Conservation (phyloP, 2,888 invertebrate species). For the Pseudanteris insignis region DNA sequence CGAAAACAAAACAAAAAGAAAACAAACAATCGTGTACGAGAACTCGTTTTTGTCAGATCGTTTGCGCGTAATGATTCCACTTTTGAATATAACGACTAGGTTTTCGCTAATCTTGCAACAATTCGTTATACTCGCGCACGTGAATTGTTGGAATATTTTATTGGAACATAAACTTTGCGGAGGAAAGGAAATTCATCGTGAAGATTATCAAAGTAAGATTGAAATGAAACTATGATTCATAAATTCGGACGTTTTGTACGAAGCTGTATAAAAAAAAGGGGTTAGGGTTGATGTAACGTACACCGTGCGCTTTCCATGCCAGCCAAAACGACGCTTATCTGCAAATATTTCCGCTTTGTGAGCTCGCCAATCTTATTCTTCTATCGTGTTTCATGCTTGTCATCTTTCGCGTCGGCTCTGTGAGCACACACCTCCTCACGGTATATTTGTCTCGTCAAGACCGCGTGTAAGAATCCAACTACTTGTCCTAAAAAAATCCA, state of each 20-base stretch:
- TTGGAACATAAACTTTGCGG: too few relatives aligned
- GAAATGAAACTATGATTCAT: too few relatives aligned
- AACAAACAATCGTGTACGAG: background rate
- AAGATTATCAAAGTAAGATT: too few relatives aligned
- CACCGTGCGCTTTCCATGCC: too few relatives aligned
- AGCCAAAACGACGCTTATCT: conserved; percentile 40
- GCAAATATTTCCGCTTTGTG: conserved; percentile 36
- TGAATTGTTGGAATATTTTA: too few relatives aligned
- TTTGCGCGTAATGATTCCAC: background rate
- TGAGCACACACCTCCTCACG: conserved; percentile 9
- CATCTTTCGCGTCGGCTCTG: conserved; percentile 20
- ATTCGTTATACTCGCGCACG: too few relatives aligned
- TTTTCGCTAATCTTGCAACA: too few relatives aligned
- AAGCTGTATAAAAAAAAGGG: too few relatives aligned
- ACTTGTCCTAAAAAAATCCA: conserved; percentile 17
- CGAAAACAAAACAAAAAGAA: conserved; percentile 6
- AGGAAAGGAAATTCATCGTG: too few relatives aligned
- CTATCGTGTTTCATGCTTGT: conserved; percentile 43
- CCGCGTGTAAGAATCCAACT: conserved; percentile 16
- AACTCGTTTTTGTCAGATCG: too few relatives aligned
- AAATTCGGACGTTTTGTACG: too few relatives aligned
- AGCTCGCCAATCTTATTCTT: conserved; percentile 40
- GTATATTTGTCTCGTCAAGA: conserved; percentile 27
- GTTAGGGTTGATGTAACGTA: too few relatives aligned
- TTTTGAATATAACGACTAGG: background rate